phyloP scores from a whole-genome alignment of 2,797 vertebrate genomes.

The Muraenolepis orangiensis region DNA sequence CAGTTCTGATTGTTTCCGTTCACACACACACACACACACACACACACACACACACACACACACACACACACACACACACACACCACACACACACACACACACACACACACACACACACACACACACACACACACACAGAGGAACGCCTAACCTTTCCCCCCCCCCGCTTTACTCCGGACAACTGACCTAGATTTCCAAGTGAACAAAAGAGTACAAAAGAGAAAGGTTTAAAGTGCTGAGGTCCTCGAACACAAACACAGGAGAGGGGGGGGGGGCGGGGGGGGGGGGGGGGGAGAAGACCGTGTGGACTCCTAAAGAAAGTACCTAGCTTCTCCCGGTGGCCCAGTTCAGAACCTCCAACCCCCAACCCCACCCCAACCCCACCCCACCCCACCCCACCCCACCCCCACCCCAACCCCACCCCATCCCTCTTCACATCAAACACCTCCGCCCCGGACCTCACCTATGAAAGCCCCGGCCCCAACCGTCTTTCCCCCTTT shows the following conservation, averaged over 20 bases:
- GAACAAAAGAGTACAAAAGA: not conserved
- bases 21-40: too few species aligned
- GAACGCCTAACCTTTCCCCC: not conserved
- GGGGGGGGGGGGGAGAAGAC: not conserved
- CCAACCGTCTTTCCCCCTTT: slow-evolving; percentile 24
- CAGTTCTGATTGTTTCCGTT: too few species aligned
- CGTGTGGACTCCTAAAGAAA: too few species aligned
- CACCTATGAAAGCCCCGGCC: slow-evolving; percentile 25
- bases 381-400: not conserved
- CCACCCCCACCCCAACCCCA: not conserved
- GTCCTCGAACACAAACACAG: not conserved
- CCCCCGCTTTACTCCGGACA: not conserved
- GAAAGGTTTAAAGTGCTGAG: not conserved
- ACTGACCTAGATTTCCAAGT: not conserved
- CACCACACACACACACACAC: too few species aligned
- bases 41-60: too few species aligned
- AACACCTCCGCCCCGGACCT: slow-evolving; percentile 24
- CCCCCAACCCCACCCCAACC: not conserved
- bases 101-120: too few species aligned
- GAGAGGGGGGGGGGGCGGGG: too few species aligned
- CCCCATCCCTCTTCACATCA: not conserved
- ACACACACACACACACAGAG: not conserved
- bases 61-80: too few species aligned
- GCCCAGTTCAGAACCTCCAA: not conserved
- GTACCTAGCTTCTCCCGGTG: not conserved